A percentile compares a stretch with the other conserved stretches of the same genome.
phyloP scores from a whole-genome alignment of 2,888 invertebrate genomes.

The Cantharis rufa region DNA sequence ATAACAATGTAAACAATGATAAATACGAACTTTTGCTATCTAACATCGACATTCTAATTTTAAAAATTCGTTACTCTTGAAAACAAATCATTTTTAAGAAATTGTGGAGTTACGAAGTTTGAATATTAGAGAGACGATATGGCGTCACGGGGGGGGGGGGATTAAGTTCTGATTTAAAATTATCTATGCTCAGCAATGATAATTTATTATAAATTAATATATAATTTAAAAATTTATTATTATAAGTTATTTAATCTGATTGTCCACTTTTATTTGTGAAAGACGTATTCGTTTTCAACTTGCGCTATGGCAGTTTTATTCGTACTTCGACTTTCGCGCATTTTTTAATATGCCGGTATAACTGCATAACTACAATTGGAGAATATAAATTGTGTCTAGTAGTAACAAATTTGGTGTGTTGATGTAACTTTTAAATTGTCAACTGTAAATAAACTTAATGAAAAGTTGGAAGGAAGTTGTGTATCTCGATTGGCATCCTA shows the following conservation, averaged over 20 bases:
- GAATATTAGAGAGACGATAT: no score
- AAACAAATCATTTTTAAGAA: no score
- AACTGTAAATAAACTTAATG: slow-evolving; percentile 18
- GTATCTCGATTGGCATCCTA: slow-evolving; percentile 25
- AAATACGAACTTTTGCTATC: no score
- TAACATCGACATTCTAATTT: no score
- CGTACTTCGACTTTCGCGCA: background rate
- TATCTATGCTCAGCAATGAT: no score
- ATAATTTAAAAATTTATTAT: no score
- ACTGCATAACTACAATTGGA: background rate
- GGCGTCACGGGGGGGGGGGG: no score
- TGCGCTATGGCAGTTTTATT: background rate
- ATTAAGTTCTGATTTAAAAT: no score
- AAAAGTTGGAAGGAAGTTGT: slow-evolving; percentile 26
- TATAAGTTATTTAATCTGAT: background rate
- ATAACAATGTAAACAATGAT: no score
- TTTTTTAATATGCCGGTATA: background rate
- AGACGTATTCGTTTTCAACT: background rate
- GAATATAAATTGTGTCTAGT: background rate
- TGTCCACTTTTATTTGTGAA: background rate
- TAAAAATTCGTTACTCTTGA: no score
- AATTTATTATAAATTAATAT: no score
- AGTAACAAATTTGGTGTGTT: background rate
- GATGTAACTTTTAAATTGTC: slow-evolving; percentile 2
- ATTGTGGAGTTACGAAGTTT: no score